Evolutionary conservation across 2,888 invertebrate species (phyloP), one percentile per base, ranked within the genome.

Genomic region (Xylota segnis): DNA sequence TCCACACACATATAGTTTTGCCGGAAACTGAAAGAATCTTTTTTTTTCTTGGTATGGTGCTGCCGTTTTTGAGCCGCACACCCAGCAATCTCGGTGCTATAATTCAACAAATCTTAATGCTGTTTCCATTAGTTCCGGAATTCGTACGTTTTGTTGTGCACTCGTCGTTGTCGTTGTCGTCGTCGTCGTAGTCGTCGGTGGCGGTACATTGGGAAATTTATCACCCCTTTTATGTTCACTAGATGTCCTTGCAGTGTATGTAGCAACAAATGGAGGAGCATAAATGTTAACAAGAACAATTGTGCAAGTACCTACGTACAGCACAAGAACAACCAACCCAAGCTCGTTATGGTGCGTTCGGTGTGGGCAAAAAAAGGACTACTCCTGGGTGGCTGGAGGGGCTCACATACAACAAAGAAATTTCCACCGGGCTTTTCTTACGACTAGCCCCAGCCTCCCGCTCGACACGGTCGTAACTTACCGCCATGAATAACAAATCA

Each of bases 401-500:
- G 65, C n/a, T 68, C 63, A 43, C 61, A 72, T 71, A 43, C n/a
- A 78, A 78, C 56, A 71, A 70, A 45, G 79, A 65, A 72, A 66
- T 10, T 65, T 66, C 47, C 58, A 61, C 29, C 32, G 54, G 47
- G 29, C 18, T 43, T 23, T n/a, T 18, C 16, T 50, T 27, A n/a
- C 14, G 29, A 40, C 45, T 23, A 23, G 23, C 34, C 68, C 32
- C 47, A n/a, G 32, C 23, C 29, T 9, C 32, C n/a, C 40, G 23
- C n/a, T n/a, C 47, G 45, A n/a, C n/a, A n/a, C 9, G 79, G 72
- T 66, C 72, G 72, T 79, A 79, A 79, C 72, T 79, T 72, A 79
- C 79, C 65, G 40, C 52, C 79, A 79, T 79, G 79, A 79, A 79
- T 79, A 79, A 79, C 79, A 79, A 79, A 79, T 79, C 79, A 79